A percentile compares a stretch with the other conserved stretches of the same genome.
phyloP scores from a whole-genome alignment of 2,888 invertebrate genomes.

The Apotomis betuletana region DNA sequence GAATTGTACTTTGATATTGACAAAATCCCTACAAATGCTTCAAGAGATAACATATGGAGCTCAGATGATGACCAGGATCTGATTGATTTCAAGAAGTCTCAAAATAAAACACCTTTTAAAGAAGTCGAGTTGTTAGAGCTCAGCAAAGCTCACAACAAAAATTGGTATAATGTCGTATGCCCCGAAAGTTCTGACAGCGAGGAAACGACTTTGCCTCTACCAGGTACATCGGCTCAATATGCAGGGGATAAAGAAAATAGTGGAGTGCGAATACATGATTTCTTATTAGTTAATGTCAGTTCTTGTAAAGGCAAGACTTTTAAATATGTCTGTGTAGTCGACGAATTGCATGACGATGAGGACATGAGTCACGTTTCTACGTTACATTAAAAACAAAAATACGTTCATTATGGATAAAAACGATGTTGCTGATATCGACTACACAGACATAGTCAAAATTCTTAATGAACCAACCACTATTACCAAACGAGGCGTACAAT shows the following conservation, averaged over 20 bases:
- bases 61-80: constrained; percentile 1
- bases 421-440: constrained; percentile 6
- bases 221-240: constrained; percentile 2
- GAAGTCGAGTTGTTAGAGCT: too few relatives aligned
- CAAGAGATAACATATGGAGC: neutral
- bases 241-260: constrained; percentile 7
- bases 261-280: constrained; percentile 3
- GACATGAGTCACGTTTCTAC: too few relatives aligned
- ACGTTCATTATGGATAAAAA: too few relatives aligned
- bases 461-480: constrained; percentile 1
- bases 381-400: too few relatives aligned
- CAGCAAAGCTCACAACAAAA: neutral
- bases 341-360: too few relatives aligned
- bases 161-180: too few relatives aligned
- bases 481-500: neutral
- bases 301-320: too few relatives aligned
- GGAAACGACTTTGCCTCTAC: neutral
- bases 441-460: constrained; percentile 18
- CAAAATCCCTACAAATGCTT: too few relatives aligned
- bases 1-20: too few relatives aligned
- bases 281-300: neutral
- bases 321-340: too few relatives aligned
- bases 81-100: neutral
- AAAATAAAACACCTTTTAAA: neutral
- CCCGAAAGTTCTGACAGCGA: too few relatives aligned